Evolutionary conservation across 1,140 invertebrate species (phyloP).

Genomic region (Macrostomum lignano): DNA sequence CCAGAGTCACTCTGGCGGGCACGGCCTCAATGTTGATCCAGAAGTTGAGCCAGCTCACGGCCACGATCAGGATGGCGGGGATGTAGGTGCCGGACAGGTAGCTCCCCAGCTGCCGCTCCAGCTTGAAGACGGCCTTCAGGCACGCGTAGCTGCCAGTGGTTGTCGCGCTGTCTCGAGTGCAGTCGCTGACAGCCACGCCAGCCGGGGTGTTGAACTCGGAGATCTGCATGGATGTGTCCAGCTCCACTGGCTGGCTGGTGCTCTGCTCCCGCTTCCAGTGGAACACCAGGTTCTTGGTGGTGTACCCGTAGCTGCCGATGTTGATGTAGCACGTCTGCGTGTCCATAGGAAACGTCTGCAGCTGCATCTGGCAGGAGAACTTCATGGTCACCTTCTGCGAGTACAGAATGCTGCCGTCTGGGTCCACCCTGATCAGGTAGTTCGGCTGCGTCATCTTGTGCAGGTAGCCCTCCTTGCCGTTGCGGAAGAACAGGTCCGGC

Average conservation of each 20-base stretch:
- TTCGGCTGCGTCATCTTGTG: slow-evolving; percentile 32
- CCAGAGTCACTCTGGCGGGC: slow-evolving; percentile 7
- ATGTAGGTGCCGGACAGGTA: slow-evolving; percentile 59
- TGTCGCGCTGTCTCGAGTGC: slow-evolving; percentile 1
- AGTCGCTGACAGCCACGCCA: slow-evolving; percentile 2
- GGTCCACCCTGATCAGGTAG: slow-evolving; percentile 36
- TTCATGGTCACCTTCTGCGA: slow-evolving; percentile 8
- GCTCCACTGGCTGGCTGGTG: slow-evolving; percentile 6
- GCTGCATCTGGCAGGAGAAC: slow-evolving; percentile 8
- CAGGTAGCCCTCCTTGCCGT: slow-evolving; percentile 33
- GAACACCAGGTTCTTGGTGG: slow-evolving; percentile 4
- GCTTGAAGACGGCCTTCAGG: slow-evolving; percentile 41
- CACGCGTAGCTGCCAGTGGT: slow-evolving; percentile 13
- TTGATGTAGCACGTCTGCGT: slow-evolving; percentile 9
- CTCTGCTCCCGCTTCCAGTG: slow-evolving; percentile 1
- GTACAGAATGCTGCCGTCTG: slow-evolving; percentile 36
- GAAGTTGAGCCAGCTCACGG: slow-evolving; percentile 48
- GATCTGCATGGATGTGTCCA: slow-evolving; percentile 4
- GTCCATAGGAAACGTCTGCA: slow-evolving; percentile 9
- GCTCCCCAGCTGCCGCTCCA: slow-evolving; percentile 53
- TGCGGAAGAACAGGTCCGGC: slow-evolving; percentile 38
- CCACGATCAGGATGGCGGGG: slow-evolving; percentile 51
- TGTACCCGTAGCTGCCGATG: slow-evolving; percentile 8
- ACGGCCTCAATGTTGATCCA: slow-evolving; percentile 11
- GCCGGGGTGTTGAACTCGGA: slow-evolving; percentile 6